Conservation (phyloP, 2,113 vertebrate genomes). For the Thomomys bottae region DNA sequence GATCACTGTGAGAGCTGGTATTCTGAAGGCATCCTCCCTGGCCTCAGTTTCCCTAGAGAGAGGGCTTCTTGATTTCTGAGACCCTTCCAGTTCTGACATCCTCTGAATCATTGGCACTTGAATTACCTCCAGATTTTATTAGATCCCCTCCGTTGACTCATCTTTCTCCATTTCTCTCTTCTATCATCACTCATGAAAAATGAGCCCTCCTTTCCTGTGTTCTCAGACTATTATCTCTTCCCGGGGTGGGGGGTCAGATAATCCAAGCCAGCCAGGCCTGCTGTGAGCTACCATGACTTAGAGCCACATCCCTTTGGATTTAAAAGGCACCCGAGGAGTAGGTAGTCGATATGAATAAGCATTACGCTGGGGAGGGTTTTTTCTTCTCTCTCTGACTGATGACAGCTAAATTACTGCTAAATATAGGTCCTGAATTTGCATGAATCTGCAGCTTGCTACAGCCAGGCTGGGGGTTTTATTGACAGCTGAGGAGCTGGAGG, state of each 20-base stretch:
- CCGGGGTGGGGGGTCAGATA: not conserved
- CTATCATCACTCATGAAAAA: slow-evolving; percentile 54
- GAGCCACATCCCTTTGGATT: slow-evolving; percentile 77
- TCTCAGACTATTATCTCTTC: not conserved
- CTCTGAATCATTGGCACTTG: slow-evolving; percentile 69
- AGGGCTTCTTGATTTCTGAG: slow-evolving; percentile 1
- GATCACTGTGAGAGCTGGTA: not conserved
- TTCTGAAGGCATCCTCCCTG: not conserved
- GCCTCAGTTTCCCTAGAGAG: slow-evolving; percentile 58
- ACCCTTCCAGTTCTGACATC: slow-evolving; percentile 9
- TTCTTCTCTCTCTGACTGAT: slow-evolving; percentile 87
- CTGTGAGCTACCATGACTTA: not conserved
- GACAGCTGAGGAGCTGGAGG: slow-evolving; percentile 83
- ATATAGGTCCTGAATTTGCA: slow-evolving; percentile 88
- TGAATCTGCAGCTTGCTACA: slow-evolving; percentile 87
- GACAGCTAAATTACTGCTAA: slow-evolving; percentile 90
- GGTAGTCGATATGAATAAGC: slow-evolving; percentile 87
- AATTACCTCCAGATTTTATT: slow-evolving; percentile 66
- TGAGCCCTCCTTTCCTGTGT: slow-evolving; percentile 1
- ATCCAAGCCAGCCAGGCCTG: slow-evolving; percentile 9
- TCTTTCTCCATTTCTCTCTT: slow-evolving; percentile 57
- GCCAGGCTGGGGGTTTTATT: slow-evolving; percentile 81
- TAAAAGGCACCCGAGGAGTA: slow-evolving; percentile 84
- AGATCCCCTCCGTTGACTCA: slow-evolving; percentile 70
- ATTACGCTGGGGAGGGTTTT: slow-evolving; percentile 81